Conservation (phyloP, 1,140 invertebrate genomes). For the Arctopsyche grandis region DNA sequence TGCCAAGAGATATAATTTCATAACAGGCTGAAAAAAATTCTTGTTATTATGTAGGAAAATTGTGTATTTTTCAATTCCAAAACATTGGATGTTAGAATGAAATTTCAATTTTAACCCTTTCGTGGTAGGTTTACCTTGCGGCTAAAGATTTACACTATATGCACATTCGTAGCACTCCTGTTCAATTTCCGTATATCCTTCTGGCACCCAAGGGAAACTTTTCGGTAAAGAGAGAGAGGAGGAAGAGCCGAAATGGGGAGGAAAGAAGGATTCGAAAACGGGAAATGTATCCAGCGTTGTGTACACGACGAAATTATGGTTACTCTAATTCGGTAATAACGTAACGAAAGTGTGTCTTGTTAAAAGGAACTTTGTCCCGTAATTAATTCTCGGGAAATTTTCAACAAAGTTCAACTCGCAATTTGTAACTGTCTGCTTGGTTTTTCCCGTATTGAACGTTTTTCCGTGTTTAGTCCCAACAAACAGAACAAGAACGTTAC, state of each 20-base stretch:
- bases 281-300: constrained; percentile 15
- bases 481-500: too few species aligned
- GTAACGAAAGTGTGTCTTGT: constrained; percentile 36
- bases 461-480: too few species aligned
- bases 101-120: background rate
- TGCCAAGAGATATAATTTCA: too few species aligned
- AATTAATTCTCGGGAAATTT: constrained; percentile 29
- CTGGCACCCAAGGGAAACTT: background rate
- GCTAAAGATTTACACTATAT: constrained; percentile 10
- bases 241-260: background rate
- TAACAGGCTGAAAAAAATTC: too few species aligned
- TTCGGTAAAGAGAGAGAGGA: background rate
- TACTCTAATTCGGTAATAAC: constrained; percentile 32
- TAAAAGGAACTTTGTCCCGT: constrained; percentile 26
- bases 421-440: constrained; percentile 15
- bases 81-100: too few species aligned
- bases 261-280: background rate
- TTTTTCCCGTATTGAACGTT: background rate
- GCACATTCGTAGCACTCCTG: too few species aligned
- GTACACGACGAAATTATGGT: constrained; percentile 33
- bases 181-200: background rate
- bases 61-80: too few species aligned
- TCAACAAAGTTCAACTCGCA: constrained; percentile 21
- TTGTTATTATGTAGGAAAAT: too few species aligned
- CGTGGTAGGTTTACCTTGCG: background rate